Evolutionary conservation across 2,888 invertebrate species (phyloP).

Genomic region (Chymomyza fuscimana): DNA sequence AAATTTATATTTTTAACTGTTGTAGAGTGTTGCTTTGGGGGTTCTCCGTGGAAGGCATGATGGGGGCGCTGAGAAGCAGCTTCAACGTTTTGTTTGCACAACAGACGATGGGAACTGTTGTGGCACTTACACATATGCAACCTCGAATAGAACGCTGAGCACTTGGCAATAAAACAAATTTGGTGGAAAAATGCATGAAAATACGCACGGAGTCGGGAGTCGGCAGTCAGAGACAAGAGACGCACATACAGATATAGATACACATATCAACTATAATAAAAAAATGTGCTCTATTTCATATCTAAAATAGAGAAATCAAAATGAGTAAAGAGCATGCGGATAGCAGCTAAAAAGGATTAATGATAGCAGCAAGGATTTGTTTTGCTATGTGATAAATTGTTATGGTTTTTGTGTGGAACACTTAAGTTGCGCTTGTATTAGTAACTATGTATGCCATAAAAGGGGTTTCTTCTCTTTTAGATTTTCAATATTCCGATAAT

Average conservation of each 20-base stretch:
- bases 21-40: neutral
- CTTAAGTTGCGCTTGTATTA: neutral
- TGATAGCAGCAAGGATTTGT: conserved; percentile 39
- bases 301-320: conserved; percentile 13
- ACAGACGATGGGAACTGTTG: conserved; percentile 2
- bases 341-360: conserved; percentile 50
- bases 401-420: conserved; percentile 19
- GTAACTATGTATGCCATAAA: too few relatives aligned
- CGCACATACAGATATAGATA: neutral
- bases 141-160: conserved; percentile 20
- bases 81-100: neutral
- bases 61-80: neutral
- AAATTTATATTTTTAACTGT: conserved; percentile 70
- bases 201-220: neutral
- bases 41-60: neutral
- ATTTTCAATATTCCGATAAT: too few relatives aligned
- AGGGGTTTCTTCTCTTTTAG: too few relatives aligned
- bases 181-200: conserved; percentile 45
- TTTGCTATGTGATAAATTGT: conserved; percentile 38
- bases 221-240: neutral
- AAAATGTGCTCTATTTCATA: neutral
- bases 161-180: conserved; percentile 62
- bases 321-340: neutral
- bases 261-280: neutral
- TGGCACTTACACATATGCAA: conserved; percentile 35